Conservation (phyloP, 64 coral and sea anemone genomes). For the Stylophora pistillata region DNA sequence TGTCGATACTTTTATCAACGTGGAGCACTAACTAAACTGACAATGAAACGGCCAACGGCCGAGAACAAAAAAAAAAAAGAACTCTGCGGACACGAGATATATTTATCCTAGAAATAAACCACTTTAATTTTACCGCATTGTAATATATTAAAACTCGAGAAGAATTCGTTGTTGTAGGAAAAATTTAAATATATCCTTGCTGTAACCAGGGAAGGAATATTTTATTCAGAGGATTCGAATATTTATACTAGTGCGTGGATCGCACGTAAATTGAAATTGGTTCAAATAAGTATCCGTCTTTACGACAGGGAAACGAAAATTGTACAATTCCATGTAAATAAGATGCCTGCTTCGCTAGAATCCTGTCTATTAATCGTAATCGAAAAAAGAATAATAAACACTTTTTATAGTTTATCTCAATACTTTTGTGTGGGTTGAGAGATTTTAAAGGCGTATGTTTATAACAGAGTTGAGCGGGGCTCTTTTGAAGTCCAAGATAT, state of each 20-base stretch:
- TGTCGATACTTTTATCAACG: slow-evolving; percentile 81
- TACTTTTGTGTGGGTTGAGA: slow-evolving; percentile 1
- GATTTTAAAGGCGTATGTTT: slow-evolving; percentile 33
- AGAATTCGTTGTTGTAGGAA: slow-evolving; percentile 30
- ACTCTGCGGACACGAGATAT: slow-evolving; percentile 25
- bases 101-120: slow-evolving; percentile 45
- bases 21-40: slow-evolving; percentile 66
- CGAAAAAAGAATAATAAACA: slow-evolving; percentile 44
- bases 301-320: background rate
- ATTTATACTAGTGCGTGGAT: slow-evolving; percentile 44
- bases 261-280: slow-evolving; percentile 39
- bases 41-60: background rate
- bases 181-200: slow-evolving; percentile 28
- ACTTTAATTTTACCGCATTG: background rate
- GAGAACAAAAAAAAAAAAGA: slow-evolving; percentile 10
- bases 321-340: slow-evolving; percentile 43
- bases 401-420: slow-evolving; percentile 46
- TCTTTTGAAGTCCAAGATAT: slow-evolving; percentile 41
- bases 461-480: background rate
- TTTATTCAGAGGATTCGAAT: slow-evolving; percentile 22
- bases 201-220: slow-evolving; percentile 44
- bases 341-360: slow-evolving; percentile 2
- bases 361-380: slow-evolving; percentile 46
- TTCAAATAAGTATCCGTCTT: background rate
- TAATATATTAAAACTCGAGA: slow-evolving; percentile 22